phyloP scores from a whole-genome alignment of 2,113 vertebrate genomes.

The Murina feae region DNA sequence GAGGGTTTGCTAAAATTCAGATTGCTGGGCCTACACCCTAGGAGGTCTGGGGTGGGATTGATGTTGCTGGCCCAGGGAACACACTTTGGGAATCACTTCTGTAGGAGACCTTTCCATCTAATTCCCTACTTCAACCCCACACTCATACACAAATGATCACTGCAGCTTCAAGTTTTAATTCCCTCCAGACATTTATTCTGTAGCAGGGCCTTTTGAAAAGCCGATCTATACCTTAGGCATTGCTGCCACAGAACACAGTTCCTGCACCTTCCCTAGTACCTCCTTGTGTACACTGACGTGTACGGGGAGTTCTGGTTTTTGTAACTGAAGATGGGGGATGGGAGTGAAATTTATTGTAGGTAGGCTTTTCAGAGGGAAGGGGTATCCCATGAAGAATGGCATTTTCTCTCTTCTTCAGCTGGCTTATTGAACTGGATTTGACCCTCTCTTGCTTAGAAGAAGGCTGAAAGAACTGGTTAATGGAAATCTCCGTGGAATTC shows the following conservation, averaged over 20 bases:
- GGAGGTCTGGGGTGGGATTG: background rate
- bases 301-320: background rate
- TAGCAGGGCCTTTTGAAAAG: background rate
- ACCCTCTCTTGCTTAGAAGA: background rate
- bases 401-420: background rate
- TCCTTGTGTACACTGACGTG: background rate
- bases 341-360: background rate
- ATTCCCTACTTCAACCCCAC: background rate
- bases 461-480: background rate
- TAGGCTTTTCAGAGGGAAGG: background rate
- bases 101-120: background rate
- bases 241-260: background rate
- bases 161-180: background rate
- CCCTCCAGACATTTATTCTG: background rate
- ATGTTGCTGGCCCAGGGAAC: background rate
- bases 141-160: background rate
- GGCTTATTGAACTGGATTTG: background rate
- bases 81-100: background rate
- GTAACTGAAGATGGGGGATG: background rate
- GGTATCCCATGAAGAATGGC: background rate
- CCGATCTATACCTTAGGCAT: background rate
- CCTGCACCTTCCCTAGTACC: background rate
- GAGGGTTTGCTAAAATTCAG: background rate
- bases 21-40: background rate
- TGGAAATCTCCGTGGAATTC: background rate